A percentile compares a stretch with the other conserved stretches of the same genome.
phyloP scores from a whole-genome alignment of 1,140 invertebrate genomes.

The Drosophila jambulina region DNA sequence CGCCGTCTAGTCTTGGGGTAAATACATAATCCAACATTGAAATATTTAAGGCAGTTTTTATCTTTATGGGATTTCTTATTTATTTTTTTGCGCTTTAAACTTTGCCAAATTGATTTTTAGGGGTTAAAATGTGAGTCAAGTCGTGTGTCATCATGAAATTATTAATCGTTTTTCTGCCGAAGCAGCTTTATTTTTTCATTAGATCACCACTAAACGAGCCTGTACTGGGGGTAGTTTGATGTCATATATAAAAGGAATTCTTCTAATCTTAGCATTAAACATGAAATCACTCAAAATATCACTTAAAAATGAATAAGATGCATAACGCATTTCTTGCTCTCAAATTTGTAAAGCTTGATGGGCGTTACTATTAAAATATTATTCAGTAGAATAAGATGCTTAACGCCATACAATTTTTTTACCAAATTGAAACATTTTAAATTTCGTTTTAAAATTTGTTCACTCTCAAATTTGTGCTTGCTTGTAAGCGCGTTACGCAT shows the following conservation, averaged over 20 bases:
- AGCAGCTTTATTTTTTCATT: background rate
- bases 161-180: background rate
- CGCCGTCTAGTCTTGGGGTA: conserved; percentile 13
- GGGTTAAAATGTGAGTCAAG: conserved; percentile 2
- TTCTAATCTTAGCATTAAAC: background rate
- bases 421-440: no score
- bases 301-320: background rate
- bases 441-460: no score
- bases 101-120: conserved; percentile 2
- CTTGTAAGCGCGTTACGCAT: background rate
- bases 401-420: no score
- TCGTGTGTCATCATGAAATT: background rate
- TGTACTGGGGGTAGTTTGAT: background rate
- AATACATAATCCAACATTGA: conserved; percentile 20
- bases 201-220: background rate
- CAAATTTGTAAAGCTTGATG: no score
- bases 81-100: background rate
- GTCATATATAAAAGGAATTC: background rate
- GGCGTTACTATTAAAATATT: no score
- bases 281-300: background rate
- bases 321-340: no score
- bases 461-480: no score
- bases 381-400: no score
- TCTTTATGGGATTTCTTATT: background rate
- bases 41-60: conserved; percentile 15